Base-by-base conservation (phyloP, 2,113 vertebrate species). In the Spea bombifrons region DNA sequence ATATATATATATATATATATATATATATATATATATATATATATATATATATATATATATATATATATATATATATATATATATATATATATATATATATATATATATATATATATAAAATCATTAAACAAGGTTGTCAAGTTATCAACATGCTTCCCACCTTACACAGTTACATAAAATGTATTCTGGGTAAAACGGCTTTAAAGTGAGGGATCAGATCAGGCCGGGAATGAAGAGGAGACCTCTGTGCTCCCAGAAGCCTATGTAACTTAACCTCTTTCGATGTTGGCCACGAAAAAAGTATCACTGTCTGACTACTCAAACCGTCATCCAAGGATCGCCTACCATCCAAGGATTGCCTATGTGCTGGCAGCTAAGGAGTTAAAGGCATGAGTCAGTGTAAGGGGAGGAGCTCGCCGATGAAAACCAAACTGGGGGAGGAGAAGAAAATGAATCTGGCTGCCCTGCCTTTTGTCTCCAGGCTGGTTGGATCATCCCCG, bases 401-500 rank as follows among this genome's bases (percentile, higher is more conserved):
- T 5, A 43, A 53, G n/a, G 66, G 77, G 77, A 79, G 77, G 77
- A 55, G 69, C 46, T 57, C 3, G 7, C 46, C 8, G 57, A 45
- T 72, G 61, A 50, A 66, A 73, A 73, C 59, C 50, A 30, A 13
- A 55, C 63, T 65, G 53, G 9, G 63, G 71, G 70, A 73, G 57
- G 71, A 69, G 53, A 68, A 17, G 65, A 63, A 61, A 73, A 67
- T 73, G 64, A 63, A 80, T 55, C 52, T 15, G 49, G 49, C 71
- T 73, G 77, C 77, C 77, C 77, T 80, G 71, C 77, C 77, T 80
- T 80, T 80, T 80, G 77, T 80, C 77, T 80, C 71, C 71, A 80
- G 77, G 77, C 77, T 80, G 63, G 16, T 16, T 80, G 63, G 71
- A 15, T n/a, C 66, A 55, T 66, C 81, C 71, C 68, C 75, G 69